These are phyloP conservation scores for Julus scanicus DNA, from an alignment of 2,888 invertebrate genomes.

Conservation along the genomic window DNA sequence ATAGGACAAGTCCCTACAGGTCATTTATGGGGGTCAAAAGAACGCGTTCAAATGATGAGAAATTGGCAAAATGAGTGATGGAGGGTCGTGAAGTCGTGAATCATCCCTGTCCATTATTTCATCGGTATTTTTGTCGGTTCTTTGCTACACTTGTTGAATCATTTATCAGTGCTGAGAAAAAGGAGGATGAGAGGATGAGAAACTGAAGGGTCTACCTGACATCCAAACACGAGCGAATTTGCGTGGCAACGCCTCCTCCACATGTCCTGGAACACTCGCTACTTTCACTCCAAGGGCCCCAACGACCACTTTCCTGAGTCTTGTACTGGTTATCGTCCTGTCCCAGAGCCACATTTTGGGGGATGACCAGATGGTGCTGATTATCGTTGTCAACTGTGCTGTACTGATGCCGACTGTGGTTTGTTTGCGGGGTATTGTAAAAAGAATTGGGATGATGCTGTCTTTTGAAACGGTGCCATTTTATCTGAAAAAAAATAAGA, in stretches of 20 bases:
- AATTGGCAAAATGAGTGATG: too few species aligned
- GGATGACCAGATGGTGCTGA: conserved; percentile 43
- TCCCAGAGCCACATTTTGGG: conserved; percentile 52
- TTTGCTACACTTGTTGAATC: too few species aligned
- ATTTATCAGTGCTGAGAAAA: too few species aligned
- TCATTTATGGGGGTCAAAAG: too few species aligned
- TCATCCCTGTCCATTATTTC: too few species aligned
- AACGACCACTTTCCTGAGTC: conserved; percentile 72
- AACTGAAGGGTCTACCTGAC: conserved; percentile 68
- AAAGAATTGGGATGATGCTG: background rate
- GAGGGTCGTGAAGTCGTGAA: too few species aligned
- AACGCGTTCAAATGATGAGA: too few species aligned
- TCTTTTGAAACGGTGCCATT: conserved; percentile 53
- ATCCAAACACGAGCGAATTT: conserved; percentile 80
- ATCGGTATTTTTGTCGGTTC: too few species aligned
- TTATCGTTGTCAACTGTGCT: background rate
- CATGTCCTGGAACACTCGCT: conserved; percentile 90
- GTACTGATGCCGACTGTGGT: background rate
- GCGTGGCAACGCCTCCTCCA: conserved; percentile 91
- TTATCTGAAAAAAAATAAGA: background rate
- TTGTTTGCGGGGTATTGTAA: background rate
- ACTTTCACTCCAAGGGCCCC: conserved; percentile 86
- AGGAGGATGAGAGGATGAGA: too few species aligned
- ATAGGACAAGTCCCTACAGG: too few species aligned
- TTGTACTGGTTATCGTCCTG: conserved; percentile 57